Conservation (phyloP, 2,888 invertebrate species). For the Parnassius orleans region DNA sequence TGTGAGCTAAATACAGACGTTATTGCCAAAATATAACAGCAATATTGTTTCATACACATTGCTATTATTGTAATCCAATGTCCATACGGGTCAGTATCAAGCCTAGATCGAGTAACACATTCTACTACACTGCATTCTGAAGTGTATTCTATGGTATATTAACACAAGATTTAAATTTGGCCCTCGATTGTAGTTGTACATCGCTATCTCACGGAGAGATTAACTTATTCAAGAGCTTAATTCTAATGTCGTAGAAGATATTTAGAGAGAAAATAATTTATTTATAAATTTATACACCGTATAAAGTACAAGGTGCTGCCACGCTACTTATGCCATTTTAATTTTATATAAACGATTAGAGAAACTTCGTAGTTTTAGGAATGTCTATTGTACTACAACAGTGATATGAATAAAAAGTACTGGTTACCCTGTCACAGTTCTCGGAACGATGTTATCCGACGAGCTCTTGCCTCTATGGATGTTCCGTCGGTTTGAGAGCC, state of each 20-base stretch:
- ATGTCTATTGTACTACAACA: too few relatives aligned
- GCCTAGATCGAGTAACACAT: background rate
- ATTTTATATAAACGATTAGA: too few relatives aligned
- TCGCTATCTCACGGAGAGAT: conserved; percentile 1
- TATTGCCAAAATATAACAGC: conserved; percentile 5
- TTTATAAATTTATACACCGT: background rate
- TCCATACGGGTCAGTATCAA: conserved; percentile 4
- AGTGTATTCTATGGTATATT: background rate
- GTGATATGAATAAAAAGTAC: too few relatives aligned
- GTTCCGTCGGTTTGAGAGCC: too few relatives aligned
- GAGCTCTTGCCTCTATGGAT: too few relatives aligned
- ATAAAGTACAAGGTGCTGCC: too few relatives aligned
- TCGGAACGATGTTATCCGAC: too few relatives aligned
- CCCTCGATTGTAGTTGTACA: background rate
- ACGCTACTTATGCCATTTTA: too few relatives aligned
- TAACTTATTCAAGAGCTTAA: conserved; percentile 13
- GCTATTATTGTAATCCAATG: conserved; percentile 17
- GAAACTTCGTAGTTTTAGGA: too few relatives aligned
- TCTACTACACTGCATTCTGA: background rate
- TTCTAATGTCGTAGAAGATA: conserved; percentile 5
- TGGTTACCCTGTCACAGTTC: too few relatives aligned
- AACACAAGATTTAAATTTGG: background rate
- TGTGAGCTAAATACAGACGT: too few relatives aligned
- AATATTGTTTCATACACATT: conserved; percentile 16
- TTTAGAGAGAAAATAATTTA: background rate